phyloP scores from a whole-genome alignment of 1,140 invertebrate species.

The Micrasema minimum region DNA sequence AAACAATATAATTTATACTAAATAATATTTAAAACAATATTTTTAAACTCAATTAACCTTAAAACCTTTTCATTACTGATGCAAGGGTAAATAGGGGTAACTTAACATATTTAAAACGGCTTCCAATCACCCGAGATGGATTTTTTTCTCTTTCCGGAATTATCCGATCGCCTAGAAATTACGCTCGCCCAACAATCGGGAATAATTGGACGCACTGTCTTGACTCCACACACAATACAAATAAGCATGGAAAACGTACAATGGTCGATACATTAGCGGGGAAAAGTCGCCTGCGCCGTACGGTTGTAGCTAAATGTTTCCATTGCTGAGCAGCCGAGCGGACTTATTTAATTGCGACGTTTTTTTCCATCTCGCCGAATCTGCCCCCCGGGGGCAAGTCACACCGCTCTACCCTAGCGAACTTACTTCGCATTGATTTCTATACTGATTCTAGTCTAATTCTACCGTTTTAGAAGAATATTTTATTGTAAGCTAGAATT shows the following conservation, averaged over 20 bases:
- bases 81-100: not conserved
- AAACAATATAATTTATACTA: too few species aligned
- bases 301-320: constrained; percentile 41
- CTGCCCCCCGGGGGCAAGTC: not conserved
- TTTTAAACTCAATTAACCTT: too few species aligned
- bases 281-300: constrained; percentile 6
- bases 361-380: constrained; percentile 47
- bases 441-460: not conserved
- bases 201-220: constrained; percentile 36
- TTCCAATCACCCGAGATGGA: not conserved
- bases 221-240: constrained; percentile 25
- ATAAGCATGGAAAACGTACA: constrained; percentile 30
- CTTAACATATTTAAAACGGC: not conserved
- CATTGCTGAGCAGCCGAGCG: constrained; percentile 49
- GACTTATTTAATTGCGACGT: constrained; percentile 54
- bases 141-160: not conserved
- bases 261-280: constrained; percentile 37
- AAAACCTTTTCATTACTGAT: too few species aligned
- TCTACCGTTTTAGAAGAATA: too few species aligned
- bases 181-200: constrained; percentile 17
- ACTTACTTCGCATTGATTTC: not conserved
- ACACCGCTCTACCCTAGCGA: constrained; percentile 5
- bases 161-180: constrained; percentile 10
- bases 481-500: too few species aligned
- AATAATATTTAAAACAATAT: too few species aligned